Evolutionary conservation across 1,140 invertebrate genomes (phyloP), one percentile per base, ranked within the genome.

Genomic region (Ephestia elutella): DNA sequence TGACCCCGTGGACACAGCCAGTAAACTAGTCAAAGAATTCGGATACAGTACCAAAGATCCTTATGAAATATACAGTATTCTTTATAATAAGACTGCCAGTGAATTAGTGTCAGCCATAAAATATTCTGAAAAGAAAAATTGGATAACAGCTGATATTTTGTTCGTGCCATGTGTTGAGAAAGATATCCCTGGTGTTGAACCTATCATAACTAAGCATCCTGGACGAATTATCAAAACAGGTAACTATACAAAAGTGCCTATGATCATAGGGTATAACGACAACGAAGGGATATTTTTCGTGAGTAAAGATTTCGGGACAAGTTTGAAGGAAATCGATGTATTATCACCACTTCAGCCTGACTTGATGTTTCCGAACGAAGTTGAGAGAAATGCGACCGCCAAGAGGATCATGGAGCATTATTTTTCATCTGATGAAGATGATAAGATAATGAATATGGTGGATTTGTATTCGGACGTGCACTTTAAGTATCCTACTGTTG

Each of bases 201-300:
- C 76, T 0, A 63, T 87, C 2, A 48, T 89, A 5, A 75, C 75
- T 13, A 65, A 82, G 51, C 71, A 80, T 71, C 86, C 87, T 0
- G 62, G 64, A 10, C 65, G 80, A n/a, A 68, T 88, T 11, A 78
- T 89, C 10, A 59, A 57, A 49, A 73, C 75, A 5, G 80, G 80
- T 0, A 80, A 87, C 35, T 89, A 87, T 54, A 82, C 72, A 11
- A 86, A 89, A 66, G 66, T 89, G 7, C 88, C 88, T 0, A 82
- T 83, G 70, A 87, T 89, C 49, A 76, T 87, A 10, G 86, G 88
- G 0, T 80, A 75, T 44, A 89, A 83, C 13, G 73, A 86, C 57
- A 78, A 75, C 17, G 88, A 89, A 73, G 88, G 88, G 1, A 79
- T 87, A 50, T 86, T 82, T 64, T 83, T 88, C 50, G 75, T 77